phyloP scores from a whole-genome alignment of 2,797 vertebrate genomes.

The Diplodus sargus region DNA sequence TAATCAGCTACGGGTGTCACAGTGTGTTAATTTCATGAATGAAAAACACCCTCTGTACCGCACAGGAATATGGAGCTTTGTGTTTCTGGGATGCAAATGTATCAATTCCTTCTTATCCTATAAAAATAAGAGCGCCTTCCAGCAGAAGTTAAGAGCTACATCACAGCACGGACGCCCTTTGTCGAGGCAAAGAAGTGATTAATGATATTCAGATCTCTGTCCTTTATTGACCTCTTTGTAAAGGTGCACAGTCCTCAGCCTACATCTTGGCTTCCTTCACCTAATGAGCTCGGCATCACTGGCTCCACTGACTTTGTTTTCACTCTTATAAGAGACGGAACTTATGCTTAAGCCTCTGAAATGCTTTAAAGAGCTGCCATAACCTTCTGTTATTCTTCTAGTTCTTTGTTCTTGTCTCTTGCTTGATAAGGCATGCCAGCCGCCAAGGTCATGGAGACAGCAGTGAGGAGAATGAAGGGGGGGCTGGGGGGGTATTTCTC shows the following conservation, averaged over 20 bases:
- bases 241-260: slow-evolving; percentile 69
- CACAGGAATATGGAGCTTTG: neutral
- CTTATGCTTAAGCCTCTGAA: slow-evolving; percentile 76
- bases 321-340: slow-evolving; percentile 74
- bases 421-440: slow-evolving; percentile 83
- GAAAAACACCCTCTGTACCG: slow-evolving; percentile 32
- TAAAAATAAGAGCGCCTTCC: slow-evolving; percentile 25
- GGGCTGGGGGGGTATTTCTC: slow-evolving; percentile 65
- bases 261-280: slow-evolving; percentile 71
- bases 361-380: slow-evolving; percentile 83
- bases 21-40: slow-evolving; percentile 49
- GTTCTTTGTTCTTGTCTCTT: slow-evolving; percentile 83
- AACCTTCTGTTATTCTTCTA: slow-evolving; percentile 82
- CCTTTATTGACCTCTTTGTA: slow-evolving; percentile 77
- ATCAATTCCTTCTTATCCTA: slow-evolving; percentile 7
- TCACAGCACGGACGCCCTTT: slow-evolving; percentile 42
- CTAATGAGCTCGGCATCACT: slow-evolving; percentile 74
- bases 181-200: slow-evolving; percentile 58
- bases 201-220: slow-evolving; percentile 76
- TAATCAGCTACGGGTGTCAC: slow-evolving; percentile 76
- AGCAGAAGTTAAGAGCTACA: slow-evolving; percentile 32
- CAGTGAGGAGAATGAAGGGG: slow-evolving; percentile 62
- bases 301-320: slow-evolving; percentile 75
- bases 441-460: slow-evolving; percentile 82
- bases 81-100: slow-evolving; percentile 10